Evolutionary conservation across 2,797 vertebrate genomes (phyloP).

Genomic region (Dendrocincla tyrannina): DNA sequence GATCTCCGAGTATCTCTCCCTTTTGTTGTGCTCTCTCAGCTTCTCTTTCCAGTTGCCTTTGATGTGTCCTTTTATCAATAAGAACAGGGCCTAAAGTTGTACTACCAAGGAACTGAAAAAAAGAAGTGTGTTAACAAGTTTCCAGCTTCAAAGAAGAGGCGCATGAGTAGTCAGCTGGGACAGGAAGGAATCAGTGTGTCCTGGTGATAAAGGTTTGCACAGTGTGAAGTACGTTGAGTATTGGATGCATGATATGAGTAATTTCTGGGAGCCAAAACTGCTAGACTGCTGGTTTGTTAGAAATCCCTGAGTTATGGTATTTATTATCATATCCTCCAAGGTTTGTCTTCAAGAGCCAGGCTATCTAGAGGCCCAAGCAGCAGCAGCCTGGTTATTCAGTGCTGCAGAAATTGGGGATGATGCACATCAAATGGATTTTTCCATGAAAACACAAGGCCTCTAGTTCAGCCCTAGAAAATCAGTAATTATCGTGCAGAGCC

Average conservation of each 20-base stretch:
- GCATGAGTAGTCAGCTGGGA: neutral
- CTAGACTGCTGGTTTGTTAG: neutral
- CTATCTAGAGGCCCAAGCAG: neutral
- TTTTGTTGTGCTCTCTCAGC: neutral
- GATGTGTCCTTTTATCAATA: neutral
- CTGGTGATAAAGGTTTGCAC: neutral
- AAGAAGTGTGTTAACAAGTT: neutral
- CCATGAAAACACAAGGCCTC: conserved; percentile 51
- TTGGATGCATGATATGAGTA: neutral
- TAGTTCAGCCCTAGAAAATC: conserved; percentile 3
- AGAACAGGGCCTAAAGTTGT: neutral
- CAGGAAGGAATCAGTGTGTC: neutral
- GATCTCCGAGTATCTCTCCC: neutral
- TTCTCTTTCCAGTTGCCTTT: neutral
- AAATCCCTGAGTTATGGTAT: neutral
- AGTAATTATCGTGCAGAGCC: conserved; percentile 3
- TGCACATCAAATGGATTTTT: conserved; percentile 46
- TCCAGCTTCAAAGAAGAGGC: neutral
- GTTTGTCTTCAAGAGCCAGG: neutral
- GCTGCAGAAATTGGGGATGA: conserved; percentile 51
- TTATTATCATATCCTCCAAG: neutral
- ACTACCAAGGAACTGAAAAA: neutral
- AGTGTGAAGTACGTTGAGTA: neutral
- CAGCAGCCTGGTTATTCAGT: neutral
- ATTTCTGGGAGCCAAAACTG: neutral